These are phyloP conservation scores for Tretioscincus oriximinensis DNA, from an alignment of 2,113 vertebrate genomes.

Conservation along the genomic window DNA sequence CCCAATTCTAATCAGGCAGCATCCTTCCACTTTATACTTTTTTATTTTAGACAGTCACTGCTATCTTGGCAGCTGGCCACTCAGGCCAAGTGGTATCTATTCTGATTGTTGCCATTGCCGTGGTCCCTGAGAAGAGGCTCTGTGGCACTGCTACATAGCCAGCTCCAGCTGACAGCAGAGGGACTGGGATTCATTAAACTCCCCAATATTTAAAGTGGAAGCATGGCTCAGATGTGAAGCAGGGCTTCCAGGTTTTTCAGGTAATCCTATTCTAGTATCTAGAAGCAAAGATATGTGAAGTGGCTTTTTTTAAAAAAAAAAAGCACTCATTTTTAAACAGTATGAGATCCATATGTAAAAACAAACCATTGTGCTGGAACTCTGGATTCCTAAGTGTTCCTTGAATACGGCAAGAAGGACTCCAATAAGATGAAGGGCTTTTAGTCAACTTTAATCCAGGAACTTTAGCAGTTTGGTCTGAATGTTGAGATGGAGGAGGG, in stretches of 20 bases:
- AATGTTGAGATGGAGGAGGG: slow-evolving; percentile 38
- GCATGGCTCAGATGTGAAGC: no score
- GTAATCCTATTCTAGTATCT: neutral
- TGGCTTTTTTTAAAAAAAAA: neutral
- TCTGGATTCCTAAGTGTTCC: slow-evolving; percentile 83
- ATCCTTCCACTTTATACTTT: neutral
- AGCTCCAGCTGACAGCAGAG: no score
- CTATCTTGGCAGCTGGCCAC: no score
- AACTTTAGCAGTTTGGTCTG: slow-evolving; percentile 29
- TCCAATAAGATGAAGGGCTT: slow-evolving; percentile 46
- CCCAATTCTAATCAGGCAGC: neutral
- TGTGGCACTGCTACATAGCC: no score
- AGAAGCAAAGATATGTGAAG: neutral
- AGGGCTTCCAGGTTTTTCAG: no score
- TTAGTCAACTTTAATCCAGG: slow-evolving; percentile 37
- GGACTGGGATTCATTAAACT: no score
- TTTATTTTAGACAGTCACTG: neutral
- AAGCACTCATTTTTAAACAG: neutral
- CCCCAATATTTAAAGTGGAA: no score
- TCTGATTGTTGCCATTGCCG: no score
- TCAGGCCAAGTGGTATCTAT: no score
- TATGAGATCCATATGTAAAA: neutral
- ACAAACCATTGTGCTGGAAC: slow-evolving; percentile 83
- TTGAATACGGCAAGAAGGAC: slow-evolving; percentile 74
- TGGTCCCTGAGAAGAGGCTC: no score